Evolutionary conservation across 2,113 vertebrate species (phyloP).

Genomic region (Boulengeromyrus knoepffleri): DNA sequence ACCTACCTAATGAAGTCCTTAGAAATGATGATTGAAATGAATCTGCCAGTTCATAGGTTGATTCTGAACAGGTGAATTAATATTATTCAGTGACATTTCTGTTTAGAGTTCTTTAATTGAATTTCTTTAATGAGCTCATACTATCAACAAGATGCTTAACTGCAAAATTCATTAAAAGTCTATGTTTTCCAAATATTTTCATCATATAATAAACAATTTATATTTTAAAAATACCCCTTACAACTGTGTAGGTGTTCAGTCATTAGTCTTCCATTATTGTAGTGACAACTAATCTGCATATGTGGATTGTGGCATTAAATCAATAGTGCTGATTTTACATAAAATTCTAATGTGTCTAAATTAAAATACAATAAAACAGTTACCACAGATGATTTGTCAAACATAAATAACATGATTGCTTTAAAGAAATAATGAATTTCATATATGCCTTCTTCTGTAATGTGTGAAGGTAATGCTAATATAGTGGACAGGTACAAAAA

Average conservation of each 20-base stretch:
- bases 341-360: background rate
- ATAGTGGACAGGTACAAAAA: background rate
- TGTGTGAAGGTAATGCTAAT: background rate
- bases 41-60: background rate
- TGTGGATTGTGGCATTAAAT: background rate
- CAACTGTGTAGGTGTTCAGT: background rate
- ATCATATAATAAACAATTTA: background rate
- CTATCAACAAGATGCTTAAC: background rate
- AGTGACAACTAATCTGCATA: background rate
- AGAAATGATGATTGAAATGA: background rate
- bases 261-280: background rate
- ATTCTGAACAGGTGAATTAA: background rate
- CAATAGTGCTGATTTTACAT: background rate
- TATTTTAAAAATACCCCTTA: background rate
- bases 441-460: background rate
- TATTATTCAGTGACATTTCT: background rate
- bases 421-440: background rate
- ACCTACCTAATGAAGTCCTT: background rate
- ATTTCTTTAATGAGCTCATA: background rate
- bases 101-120: background rate
- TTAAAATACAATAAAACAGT: background rate
- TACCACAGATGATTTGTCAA: background rate
- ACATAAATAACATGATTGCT: background rate
- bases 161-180: background rate
- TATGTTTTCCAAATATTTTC: background rate